A percentile compares a stretch with the other conserved stretches of the same genome.
phyloP scores from a whole-genome alignment of 2,888 invertebrate genomes.

The Branchellion lobata region DNA sequence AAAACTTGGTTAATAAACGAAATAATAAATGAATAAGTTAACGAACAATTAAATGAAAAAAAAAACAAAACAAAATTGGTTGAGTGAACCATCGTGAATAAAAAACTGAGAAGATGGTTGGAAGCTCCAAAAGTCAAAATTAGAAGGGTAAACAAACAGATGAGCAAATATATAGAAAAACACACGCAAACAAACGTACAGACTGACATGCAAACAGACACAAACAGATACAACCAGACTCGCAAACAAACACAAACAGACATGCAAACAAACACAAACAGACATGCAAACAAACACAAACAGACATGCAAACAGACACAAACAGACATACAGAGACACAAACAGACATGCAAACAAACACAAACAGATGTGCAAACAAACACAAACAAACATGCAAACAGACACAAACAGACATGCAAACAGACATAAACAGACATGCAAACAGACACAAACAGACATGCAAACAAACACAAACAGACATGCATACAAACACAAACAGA shows the following conservation, averaged over 20 bases:
- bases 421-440: background rate
- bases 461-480: background rate
- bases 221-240: background rate
- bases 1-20: too few relatives aligned
- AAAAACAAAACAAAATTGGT: too few relatives aligned
- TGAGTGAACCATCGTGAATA: too few relatives aligned
- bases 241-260: background rate
- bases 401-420: background rate
- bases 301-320: background rate
- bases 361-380: background rate
- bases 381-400: background rate
- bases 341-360: background rate
- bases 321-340: background rate
- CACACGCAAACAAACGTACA: background rate
- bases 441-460: background rate
- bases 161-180: too few relatives aligned
- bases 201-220: background rate
- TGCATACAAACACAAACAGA: background rate
- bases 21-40: too few relatives aligned
- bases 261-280: background rate
- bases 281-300: background rate
- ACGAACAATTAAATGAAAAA: too few relatives aligned
- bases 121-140: too few relatives aligned
- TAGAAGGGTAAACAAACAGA: too few relatives aligned
- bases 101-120: too few relatives aligned